Evolutionary conservation across 2,797 vertebrate species (phyloP).

Genomic region (Tiaroga cobitis): DNA sequence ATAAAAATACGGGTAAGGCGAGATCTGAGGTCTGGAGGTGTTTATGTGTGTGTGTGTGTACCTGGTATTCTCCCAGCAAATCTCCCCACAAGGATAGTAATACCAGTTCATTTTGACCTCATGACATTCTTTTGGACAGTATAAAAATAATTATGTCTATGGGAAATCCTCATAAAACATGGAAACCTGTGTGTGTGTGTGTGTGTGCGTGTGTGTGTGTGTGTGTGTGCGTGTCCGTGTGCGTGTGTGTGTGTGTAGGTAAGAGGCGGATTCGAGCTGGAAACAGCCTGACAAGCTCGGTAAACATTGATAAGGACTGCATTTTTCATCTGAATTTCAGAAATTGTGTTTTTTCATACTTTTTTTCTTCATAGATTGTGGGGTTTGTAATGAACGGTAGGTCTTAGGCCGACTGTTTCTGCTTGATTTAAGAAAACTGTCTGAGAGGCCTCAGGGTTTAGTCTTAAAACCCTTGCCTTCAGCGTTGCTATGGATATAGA

Average conservation of each 20-base stretch:
- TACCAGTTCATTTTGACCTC: no score
- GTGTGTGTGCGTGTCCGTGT: conserved; percentile 34
- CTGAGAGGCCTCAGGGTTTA: background rate
- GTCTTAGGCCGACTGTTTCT: background rate
- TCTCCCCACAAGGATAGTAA: no score
- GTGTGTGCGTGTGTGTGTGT: conserved; percentile 28
- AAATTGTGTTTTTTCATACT: background rate
- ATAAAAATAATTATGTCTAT: no score
- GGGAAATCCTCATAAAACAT: no score
- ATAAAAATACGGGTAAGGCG: no score
- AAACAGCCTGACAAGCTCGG: background rate
- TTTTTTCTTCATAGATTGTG: background rate
- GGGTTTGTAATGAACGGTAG: background rate
- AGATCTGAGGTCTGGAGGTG: background rate
- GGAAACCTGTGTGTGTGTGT: background rate
- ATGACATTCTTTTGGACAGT: no score
- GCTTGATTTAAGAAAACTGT: conserved; percentile 18
- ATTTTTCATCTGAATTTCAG: conserved; percentile 17
- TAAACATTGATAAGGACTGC: conserved; percentile 1
- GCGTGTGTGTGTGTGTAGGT: conserved; percentile 26
- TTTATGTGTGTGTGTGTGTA: background rate
- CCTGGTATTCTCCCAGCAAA: no score
- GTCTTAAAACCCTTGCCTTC: background rate
- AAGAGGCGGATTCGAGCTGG: conserved; percentile 21
- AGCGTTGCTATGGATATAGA: background rate